These are phyloP conservation scores for Heloderma charlesbogerti DNA, from an alignment of 2,113 vertebrate genomes.

Conservation along the genomic window DNA sequence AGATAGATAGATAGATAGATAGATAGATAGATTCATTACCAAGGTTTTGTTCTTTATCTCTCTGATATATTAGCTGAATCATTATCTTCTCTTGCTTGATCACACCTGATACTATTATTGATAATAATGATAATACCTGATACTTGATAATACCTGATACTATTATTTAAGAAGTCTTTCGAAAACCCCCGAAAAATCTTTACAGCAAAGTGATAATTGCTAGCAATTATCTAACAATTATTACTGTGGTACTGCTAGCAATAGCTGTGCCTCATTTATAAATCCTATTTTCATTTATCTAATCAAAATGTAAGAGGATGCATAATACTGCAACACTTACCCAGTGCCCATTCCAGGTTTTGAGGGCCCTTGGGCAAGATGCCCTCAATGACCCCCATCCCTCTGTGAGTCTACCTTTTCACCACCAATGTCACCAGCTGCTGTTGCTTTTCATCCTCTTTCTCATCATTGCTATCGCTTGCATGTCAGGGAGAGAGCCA, in stretches of 20 bases:
- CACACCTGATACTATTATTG: constrained; percentile 1
- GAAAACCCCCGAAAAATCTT: background rate
- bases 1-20: too few relatives aligned
- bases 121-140: background rate
- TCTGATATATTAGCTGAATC: too few relatives aligned
- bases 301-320: background rate
- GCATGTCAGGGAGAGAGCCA: too few relatives aligned
- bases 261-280: background rate
- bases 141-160: background rate
- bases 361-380: too few relatives aligned
- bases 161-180: constrained; percentile 17
- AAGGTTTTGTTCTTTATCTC: background rate
- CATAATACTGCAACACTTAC: background rate
- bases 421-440: too few relatives aligned
- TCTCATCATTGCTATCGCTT: too few relatives aligned
- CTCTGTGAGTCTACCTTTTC: too few relatives aligned
- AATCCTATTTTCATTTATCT: background rate
- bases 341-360: too few relatives aligned
- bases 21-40: too few relatives aligned
- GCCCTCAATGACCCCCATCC: too few relatives aligned
- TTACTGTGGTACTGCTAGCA: background rate
- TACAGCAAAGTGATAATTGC: background rate
- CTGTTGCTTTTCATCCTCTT: too few relatives aligned
- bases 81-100: background rate
- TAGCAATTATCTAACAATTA: background rate